Percentiles rank a stretch among this genome's conserved stretches.
Evolutionary conservation across 1,140 invertebrate species (phyloP).

Genomic region (Zophobas atratus): DNA sequence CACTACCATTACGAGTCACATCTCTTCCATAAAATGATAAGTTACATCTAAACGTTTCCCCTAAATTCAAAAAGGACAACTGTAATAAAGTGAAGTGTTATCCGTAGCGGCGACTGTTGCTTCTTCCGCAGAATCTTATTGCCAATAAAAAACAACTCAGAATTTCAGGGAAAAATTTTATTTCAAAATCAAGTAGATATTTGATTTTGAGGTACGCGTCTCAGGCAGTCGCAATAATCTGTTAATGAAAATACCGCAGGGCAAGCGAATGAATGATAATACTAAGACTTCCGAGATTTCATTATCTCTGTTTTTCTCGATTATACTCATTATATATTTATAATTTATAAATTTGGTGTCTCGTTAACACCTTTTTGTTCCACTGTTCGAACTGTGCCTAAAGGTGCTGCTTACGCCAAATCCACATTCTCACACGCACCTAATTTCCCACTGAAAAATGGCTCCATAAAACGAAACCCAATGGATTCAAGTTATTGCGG

Average conservation of each 20-base stretch:
- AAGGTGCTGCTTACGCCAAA: background rate
- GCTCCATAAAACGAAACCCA: background rate
- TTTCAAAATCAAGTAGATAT: too few relatives aligned
- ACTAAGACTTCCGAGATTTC: background rate
- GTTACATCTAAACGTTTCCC: conserved; percentile 31
- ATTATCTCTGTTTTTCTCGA: background rate
- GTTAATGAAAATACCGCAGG: too few relatives aligned
- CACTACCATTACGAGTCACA: conserved; percentile 22
- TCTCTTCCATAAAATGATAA: conserved; percentile 38
- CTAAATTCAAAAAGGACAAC: conserved; percentile 32
- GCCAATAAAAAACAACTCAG: background rate
- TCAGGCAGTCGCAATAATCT: too few relatives aligned
- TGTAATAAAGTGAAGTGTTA: conserved; percentile 30
- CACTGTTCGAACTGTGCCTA: background rate
- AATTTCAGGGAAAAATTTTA: background rate
- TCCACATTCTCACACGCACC: background rate
- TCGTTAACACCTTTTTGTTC: background rate
- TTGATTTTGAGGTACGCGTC: too few relatives aligned
- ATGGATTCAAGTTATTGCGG: background rate
- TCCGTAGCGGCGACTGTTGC: conserved; percentile 9
- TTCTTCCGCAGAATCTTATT: background rate
- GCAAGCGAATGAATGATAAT: too few relatives aligned
- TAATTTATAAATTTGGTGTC: background rate
- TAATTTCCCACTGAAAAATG: background rate
- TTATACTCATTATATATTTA: background rate